Evolutionary conservation across 2,113 vertebrate species (phyloP).

Genomic region (Naja naja): DNA sequence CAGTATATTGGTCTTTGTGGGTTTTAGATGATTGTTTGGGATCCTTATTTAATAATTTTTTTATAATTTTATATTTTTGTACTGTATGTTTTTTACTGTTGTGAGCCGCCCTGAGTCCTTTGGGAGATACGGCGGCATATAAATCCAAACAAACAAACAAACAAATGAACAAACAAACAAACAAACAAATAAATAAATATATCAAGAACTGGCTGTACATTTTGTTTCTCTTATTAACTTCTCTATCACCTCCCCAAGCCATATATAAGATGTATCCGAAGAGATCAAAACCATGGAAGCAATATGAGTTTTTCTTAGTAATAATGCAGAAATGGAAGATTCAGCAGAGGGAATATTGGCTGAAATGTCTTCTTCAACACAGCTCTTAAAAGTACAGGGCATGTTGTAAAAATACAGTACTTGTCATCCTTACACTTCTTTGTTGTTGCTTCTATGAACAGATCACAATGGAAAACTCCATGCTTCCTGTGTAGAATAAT

Average conservation of each 20-base stretch:
- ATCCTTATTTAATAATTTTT: too few species aligned
- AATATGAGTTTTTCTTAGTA: background rate
- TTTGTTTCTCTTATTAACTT: background rate
- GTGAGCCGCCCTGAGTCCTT: too few species aligned
- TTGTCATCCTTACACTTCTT: background rate
- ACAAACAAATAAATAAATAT: too few species aligned
- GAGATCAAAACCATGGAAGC: background rate
- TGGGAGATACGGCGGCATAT: too few species aligned
- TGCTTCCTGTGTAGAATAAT: background rate
- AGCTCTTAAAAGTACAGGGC: background rate
- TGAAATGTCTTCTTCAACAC: background rate
- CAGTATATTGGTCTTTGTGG: too few species aligned
- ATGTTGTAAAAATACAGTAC: background rate
- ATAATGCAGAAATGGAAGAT: background rate
- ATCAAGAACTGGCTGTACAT: background rate
- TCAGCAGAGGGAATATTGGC: background rate
- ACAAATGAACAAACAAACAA: too few species aligned
- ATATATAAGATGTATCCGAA: background rate
- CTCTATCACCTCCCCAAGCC: rapidly evolving
- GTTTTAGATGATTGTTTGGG: too few species aligned
- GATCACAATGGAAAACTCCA: background rate
- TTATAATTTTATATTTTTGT: too few species aligned
- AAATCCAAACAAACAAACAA: too few species aligned
- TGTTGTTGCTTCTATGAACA: background rate
- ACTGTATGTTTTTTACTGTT: too few species aligned